phyloP scores from a whole-genome alignment of 2,113 vertebrate species.

The Melanocharis versteri region DNA sequence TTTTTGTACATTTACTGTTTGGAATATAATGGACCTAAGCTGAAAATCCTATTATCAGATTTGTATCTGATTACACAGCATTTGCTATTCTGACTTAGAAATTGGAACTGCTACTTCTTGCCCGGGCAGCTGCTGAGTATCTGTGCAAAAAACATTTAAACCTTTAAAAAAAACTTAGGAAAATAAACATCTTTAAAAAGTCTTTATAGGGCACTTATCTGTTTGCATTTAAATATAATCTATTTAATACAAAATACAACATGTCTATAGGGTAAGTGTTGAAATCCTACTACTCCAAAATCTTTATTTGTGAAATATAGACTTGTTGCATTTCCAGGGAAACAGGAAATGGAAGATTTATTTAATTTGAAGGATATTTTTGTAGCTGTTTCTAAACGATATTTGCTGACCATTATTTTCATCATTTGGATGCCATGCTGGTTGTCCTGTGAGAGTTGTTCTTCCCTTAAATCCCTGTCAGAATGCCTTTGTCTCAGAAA shows the following conservation, averaged over 20 bases:
- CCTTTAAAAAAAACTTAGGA: background rate
- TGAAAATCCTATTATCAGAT: background rate
- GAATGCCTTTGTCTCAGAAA: background rate
- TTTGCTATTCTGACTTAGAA: background rate
- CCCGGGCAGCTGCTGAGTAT: background rate
- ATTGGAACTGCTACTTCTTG: background rate
- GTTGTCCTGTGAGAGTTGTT: background rate
- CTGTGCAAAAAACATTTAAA: background rate
- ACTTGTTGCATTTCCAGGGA: background rate
- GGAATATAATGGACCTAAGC: background rate
- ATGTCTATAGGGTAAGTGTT: background rate
- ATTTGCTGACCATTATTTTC: background rate
- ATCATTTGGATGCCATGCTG: background rate
- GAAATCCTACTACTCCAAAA: background rate
- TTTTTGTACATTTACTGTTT: background rate
- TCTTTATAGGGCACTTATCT: background rate
- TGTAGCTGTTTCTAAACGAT: background rate
- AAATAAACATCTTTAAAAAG: background rate
- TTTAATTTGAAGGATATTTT: background rate
- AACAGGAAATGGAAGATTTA: background rate
- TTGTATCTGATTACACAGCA: background rate
- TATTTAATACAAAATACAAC: background rate
- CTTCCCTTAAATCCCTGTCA: background rate
- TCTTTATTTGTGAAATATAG: background rate
- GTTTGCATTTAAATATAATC: background rate